Conservation (phyloP, 2,888 invertebrate genomes). For the Lysandra coridon region DNA sequence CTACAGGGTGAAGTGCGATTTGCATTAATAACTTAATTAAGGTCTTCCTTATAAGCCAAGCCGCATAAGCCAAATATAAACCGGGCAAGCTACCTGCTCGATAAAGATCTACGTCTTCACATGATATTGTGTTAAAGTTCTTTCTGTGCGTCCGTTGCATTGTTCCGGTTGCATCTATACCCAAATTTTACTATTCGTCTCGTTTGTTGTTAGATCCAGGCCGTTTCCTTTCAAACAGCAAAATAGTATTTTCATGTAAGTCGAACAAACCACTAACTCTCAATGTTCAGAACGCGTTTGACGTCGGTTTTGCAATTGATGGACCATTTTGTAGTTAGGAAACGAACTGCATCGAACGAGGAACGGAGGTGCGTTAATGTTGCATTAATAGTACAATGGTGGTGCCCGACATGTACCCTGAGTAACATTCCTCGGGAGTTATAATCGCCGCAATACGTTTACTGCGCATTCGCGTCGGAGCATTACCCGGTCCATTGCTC, state of each 20-base stretch:
- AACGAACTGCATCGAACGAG: not conserved
- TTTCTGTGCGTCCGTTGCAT: not conserved
- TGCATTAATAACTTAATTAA: slow-evolving; percentile 7
- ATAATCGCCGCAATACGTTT: slow-evolving; percentile 20
- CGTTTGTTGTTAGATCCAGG: not conserved
- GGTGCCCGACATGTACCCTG: not conserved
- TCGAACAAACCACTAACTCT: not conserved
- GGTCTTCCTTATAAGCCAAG: not conserved
- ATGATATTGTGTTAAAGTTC: not conserved
- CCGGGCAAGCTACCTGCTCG: not conserved
- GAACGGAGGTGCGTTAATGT: not conserved
- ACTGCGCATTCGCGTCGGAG: slow-evolving; percentile 41
- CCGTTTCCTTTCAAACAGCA: not conserved
- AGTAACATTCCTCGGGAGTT: slow-evolving; percentile 3
- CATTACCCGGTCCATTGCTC: slow-evolving; percentile 70
- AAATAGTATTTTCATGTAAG: not conserved
- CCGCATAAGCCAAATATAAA: not conserved
- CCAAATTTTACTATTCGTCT: too few species aligned
- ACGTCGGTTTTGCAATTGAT: not conserved
- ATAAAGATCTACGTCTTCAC: not conserved
- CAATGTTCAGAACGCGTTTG: not conserved
- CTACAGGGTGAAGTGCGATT: not conserved
- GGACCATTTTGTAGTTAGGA: not conserved
- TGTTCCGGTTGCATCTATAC: not conserved
- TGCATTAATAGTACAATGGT: not conserved